A percentile compares a stretch with the other conserved stretches of the same genome.
These are phyloP conservation scores for Drosophila pachea DNA, from an alignment of 1,140 invertebrate genomes.

Conservation along the genomic window DNA sequence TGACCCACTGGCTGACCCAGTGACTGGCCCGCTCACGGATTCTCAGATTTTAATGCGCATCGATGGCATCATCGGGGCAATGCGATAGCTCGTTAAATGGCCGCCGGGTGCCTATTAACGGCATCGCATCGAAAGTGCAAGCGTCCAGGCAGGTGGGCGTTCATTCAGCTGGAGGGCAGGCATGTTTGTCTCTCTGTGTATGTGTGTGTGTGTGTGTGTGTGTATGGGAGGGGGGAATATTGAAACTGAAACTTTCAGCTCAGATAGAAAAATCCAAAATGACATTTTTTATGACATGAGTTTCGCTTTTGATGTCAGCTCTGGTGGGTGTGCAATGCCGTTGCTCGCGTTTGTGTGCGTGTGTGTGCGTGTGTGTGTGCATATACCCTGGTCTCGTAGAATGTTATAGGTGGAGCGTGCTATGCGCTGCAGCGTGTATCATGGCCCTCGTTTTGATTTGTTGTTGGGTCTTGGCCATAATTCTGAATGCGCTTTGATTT, in stretches of 20 bases:
- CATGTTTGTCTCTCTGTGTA: not conserved
- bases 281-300: conserved; percentile 46
- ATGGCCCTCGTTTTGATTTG: not conserved
- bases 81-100: conserved; percentile 27
- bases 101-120: conserved; percentile 4
- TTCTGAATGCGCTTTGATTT: conserved; percentile 58
- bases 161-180: not conserved
- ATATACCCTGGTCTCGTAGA: not conserved
- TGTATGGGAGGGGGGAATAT: conserved; percentile 18
- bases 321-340: conserved; percentile 45
- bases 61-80: conserved; percentile 59
- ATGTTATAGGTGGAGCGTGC: not conserved
- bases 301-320: conserved; percentile 29
- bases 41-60: conserved; percentile 45
- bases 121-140: conserved; percentile 33
- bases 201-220: not conserved
- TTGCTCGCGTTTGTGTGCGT: conserved; percentile 4
- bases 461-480: conserved; percentile 22
- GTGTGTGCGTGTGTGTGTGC: conserved; percentile 7
- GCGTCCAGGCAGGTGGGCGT: conserved; percentile 32
- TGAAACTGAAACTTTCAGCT: conserved; percentile 56
- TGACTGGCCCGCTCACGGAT: not conserved
- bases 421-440: not conserved
- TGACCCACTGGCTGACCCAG: conserved; percentile 31
- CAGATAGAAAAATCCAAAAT: conserved; percentile 33